Evolutionary conservation across 1,140 invertebrate species (phyloP).

Genomic region (Aphidius gifuensis): DNA sequence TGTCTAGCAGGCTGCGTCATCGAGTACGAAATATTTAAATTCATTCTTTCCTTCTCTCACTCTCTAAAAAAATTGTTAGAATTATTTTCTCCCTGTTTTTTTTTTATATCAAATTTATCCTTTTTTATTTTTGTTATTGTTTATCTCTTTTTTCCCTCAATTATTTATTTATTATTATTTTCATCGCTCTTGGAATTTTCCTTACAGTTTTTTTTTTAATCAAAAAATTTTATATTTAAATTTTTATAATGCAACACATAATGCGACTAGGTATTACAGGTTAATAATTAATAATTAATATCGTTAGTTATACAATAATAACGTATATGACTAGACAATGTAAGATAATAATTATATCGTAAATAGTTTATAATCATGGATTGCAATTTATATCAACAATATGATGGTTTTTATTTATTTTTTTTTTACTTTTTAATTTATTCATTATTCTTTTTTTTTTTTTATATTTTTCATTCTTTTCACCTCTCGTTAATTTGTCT

Average conservation of each 20-base stretch:
- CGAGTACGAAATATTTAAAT: conserved; percentile 25
- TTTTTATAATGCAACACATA: conserved; percentile 54
- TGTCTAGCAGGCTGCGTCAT: conserved; percentile 21
- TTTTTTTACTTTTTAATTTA: conserved; percentile 28
- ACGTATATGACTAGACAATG: conserved; percentile 56
- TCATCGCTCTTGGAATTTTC: conserved; percentile 26
- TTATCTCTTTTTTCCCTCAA: neutral
- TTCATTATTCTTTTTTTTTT: conserved; percentile 26
- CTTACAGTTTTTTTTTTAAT: conserved; percentile 1
- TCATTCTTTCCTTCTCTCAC: conserved; percentile 31
- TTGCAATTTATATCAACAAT: conserved; percentile 58
- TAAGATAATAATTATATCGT: conserved; percentile 58
- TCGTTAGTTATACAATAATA: conserved; percentile 57
- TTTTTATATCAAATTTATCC: neutral
- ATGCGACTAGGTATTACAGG: conserved; percentile 57
- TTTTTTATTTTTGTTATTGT: conserved; percentile 1
- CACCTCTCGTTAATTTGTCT: conserved; percentile 14
- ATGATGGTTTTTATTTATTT: conserved; percentile 43
- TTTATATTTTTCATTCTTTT: conserved; percentile 17
- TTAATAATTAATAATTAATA: conserved; percentile 56
- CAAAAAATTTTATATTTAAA: conserved; percentile 20
- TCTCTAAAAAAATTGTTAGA: conserved; percentile 3
- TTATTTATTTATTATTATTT: conserved; percentile 14
- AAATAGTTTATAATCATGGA: conserved; percentile 57
- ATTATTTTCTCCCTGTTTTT: neutral